Evolutionary conservation across 2,888 invertebrate species (phyloP), one percentile per base, ranked within the genome.

Genomic region (Lypha dubia): DNA sequence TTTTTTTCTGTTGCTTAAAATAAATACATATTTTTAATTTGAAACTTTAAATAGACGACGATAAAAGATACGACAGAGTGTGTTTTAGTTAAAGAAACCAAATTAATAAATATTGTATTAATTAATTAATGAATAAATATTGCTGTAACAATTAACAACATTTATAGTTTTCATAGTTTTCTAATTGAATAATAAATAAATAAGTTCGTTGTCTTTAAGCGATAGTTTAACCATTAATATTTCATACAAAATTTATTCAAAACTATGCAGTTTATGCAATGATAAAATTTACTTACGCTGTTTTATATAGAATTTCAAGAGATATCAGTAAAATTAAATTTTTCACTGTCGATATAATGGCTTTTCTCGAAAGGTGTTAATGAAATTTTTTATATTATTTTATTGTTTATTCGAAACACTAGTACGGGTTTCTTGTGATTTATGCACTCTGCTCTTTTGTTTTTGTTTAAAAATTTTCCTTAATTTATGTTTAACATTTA

Each of bases 1-100:
- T n/a, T n/a, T n/a, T n/a, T n/a, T n/a, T n/a, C n/a, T n/a, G n/a
- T n/a, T n/a, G n/a, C n/a, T n/a, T n/a, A n/a, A n/a, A n/a, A n/a
- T 63, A 38, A 38, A 24, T 15, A 53, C 24, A 53, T 28, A 28
- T 28, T 58, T 58, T 11, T 58, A 58, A 17, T 35, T 58, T 35
- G 32, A 58, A 58, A 58, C 32, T 58, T 35, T 17, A 20, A 35
- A 35, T 9, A 35, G 58, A 53, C n/a, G 35, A 3, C 32, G 58
- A 35, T 56, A 58, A 58, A 32, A 58, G 1, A n/a, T n/a, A n/a
- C n/a, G n/a, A 28, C n/a, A 28, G 5, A 35, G 17, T 35, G 17
- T 11, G 3, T 17, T 9, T 58, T 9, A 32, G 8, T 9, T 15
- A 5, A 17, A 20, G 17, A 58, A 35, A 58, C 2, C 32, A 58